These are phyloP conservation scores for Formica exsecta DNA, from an alignment of 1,140 invertebrate genomes.

Conservation along the genomic window DNA sequence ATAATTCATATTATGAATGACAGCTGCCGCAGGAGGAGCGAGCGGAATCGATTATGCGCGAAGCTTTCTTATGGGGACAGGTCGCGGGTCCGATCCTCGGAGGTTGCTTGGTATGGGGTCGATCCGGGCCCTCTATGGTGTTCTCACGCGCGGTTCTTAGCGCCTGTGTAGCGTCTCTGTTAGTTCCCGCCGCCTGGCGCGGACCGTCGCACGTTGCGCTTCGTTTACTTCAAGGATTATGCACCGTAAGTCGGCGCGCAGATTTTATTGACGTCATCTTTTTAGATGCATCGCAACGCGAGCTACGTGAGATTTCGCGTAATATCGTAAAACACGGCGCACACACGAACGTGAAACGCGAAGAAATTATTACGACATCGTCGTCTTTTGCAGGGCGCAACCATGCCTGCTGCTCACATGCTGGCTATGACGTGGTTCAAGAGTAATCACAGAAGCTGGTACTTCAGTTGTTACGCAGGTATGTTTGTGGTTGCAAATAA, in stretches of 20 bases:
- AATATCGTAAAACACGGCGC: background rate
- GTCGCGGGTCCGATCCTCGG: conserved; percentile 87
- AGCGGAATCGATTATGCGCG: conserved; percentile 87
- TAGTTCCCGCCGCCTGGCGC: conserved; percentile 88
- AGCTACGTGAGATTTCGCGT: conserved; percentile 22
- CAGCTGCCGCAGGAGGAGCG: conserved; percentile 87
- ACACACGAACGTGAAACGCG: background rate
- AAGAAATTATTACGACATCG: conserved; percentile 25
- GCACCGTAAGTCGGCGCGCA: conserved; percentile 84
- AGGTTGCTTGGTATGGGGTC: conserved; percentile 87
- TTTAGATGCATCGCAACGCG: background rate
- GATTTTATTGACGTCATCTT: background rate
- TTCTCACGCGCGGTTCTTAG: conserved; percentile 87
- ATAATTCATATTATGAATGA: conserved; percentile 15
- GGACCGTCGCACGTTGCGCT: conserved; percentile 88
- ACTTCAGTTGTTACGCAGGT: conserved; percentile 88
- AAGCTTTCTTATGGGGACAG: conserved; percentile 88
- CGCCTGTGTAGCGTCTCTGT: conserved; percentile 86
- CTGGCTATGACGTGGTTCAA: conserved; percentile 88
- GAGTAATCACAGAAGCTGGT: conserved; percentile 87
- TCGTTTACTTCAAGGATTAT: conserved; percentile 87
- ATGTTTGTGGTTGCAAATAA: conserved; percentile 56
- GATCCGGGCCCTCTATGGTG: conserved; percentile 87
- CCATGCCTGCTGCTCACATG: conserved; percentile 88
- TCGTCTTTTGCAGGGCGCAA: conserved; percentile 85